Evolutionary conservation across 2,888 invertebrate species (phyloP), one percentile per base, ranked within the genome.

Genomic region (Muschampia staudingeri): DNA sequence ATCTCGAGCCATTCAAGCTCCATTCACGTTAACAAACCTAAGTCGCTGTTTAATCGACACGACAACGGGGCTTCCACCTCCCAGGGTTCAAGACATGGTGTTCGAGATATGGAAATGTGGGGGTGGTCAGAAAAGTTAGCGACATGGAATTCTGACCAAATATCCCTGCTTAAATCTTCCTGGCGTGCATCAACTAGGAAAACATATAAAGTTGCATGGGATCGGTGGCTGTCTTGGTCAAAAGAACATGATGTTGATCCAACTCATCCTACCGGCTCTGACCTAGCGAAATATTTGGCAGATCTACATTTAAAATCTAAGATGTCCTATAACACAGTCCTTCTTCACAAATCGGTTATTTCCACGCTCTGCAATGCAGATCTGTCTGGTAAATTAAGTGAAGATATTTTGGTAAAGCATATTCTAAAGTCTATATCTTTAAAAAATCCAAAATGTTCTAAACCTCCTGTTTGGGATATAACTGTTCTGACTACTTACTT

Each of bases 71-170:
- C n/a, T 72, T 14, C 72, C 82, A n/a, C 82, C 82, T 2, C 82
- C 44, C 37, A 61, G 34, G 2, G 19, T 67, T 19, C 67, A 67
- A 34, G 11, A 67, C 30, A 67, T 82, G 72, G 52, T 30, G 5
- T 44, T 80, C 37, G 76, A 83, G 37, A 56, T 83, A 4, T 83
- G 82, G 80, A 80, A 56, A 77, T 73, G 80, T 80, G 80, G 76
- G 82, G 82, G 82, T 83, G 77, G 82, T n/a, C 42, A 9, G 67
- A 19, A 25, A 42, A 42, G 25, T 9, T 73, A 73, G 30, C n/a
- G 16, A 34, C 25, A 0, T 80, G 79, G 79, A 34, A 73, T 14
- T 9, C 69, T 25, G 9, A 34, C 25, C 73, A 80, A 67, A 25
- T 56, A 25, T 56, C 56, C 11, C 19, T 56, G 11, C 19, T 56